These are phyloP conservation scores for Ailurus styani DNA, from an alignment of 2,113 vertebrate species.

Conservation along the genomic window DNA sequence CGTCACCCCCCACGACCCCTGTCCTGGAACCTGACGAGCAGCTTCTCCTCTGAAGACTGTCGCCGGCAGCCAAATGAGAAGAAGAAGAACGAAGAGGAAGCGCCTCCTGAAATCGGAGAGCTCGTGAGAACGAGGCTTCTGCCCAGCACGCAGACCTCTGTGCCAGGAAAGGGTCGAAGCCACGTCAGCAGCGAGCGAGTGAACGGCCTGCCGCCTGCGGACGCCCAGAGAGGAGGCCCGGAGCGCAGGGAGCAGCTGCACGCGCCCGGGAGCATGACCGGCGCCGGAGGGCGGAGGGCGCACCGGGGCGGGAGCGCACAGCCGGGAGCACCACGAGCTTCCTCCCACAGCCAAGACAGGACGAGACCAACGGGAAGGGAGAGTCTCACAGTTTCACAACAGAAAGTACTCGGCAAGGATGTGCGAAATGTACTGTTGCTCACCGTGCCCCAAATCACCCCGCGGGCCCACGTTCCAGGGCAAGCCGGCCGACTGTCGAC, in stretches of 20 bases:
- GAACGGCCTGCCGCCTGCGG: not conserved
- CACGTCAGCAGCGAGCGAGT: not conserved
- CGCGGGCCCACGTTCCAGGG: not conserved
- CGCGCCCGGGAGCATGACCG: not conserved
- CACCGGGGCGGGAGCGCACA: too few species aligned
- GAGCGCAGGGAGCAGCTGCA: not conserved
- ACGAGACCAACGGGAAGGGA: not conserved
- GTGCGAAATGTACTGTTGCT: not conserved
- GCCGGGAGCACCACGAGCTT: too few species aligned
- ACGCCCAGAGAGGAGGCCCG: not conserved
- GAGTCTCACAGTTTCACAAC: not conserved
- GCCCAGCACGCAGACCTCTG: not conserved
- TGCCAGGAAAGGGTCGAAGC: not conserved
- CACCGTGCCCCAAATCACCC: not conserved
- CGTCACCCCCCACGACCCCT: not conserved
- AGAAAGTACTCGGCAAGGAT: not conserved
- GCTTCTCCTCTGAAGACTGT: not conserved
- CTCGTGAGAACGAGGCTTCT: not conserved
- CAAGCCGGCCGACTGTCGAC: not conserved
- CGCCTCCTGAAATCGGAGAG: not conserved
- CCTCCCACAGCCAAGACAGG: too few species aligned
- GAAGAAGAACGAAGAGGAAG: not conserved
- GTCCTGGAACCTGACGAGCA: not conserved
- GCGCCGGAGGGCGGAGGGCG: too few species aligned
- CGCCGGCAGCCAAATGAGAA: not conserved